These are phyloP conservation scores for Tetragonula carbonaria DNA, from an alignment of 2,888 invertebrate genomes.

Conservation along the genomic window DNA sequence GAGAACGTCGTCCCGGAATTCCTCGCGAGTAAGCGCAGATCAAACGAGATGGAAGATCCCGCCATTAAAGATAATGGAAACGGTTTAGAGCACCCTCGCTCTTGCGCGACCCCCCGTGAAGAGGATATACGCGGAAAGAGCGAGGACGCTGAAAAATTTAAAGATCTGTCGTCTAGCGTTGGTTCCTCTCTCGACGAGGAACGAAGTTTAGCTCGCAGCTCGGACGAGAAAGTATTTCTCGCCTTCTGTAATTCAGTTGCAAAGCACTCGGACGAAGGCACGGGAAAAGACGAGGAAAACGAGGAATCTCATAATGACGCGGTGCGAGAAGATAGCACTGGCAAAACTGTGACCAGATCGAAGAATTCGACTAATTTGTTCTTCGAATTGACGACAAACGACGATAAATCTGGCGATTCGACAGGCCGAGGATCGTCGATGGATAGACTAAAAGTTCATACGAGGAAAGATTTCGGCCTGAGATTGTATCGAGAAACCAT, in stretches of 20 bases:
- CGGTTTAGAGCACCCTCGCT: conserved; percentile 48
- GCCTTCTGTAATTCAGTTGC: neutral
- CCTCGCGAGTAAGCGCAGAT: neutral
- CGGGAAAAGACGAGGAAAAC: accelerated
- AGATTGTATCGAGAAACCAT: conserved; percentile 65
- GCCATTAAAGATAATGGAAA: conserved; percentile 58
- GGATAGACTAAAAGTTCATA: conserved; percentile 50
- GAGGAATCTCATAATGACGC: too few species aligned
- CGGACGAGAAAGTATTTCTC: neutral
- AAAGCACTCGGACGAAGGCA: neutral
- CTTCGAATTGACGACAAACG: neutral
- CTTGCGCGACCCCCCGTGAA: conserved; percentile 26
- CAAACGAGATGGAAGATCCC: conserved; percentile 34
- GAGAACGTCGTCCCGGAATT: conserved; percentile 13
- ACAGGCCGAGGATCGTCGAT: neutral
- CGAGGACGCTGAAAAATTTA: conserved; percentile 30
- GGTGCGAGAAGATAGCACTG: neutral
- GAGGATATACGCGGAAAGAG: conserved; percentile 4
- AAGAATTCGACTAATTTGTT: neutral
- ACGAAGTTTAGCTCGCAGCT: neutral
- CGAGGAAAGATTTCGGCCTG: conserved; percentile 71
- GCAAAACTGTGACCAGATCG: neutral
- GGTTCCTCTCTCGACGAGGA: neutral
- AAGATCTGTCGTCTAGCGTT: neutral
- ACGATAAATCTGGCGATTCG: neutral